Conservation (phyloP, 23 tunicate species). For the Styela plicata region DNA sequence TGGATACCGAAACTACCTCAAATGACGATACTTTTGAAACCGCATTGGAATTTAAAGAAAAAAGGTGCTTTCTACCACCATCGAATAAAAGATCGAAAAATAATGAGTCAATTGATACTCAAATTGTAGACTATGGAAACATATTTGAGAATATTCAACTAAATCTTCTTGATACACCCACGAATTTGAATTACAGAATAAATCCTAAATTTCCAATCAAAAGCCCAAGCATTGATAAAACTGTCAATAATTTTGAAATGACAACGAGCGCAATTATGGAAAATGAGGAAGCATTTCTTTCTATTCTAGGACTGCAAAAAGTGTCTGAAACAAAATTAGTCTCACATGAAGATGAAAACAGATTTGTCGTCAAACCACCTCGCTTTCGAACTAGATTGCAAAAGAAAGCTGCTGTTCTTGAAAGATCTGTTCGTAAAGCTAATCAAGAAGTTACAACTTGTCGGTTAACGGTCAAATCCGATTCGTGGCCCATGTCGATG, state of each 20-base stretch:
- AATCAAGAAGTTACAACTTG: background rate
- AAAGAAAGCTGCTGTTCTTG: background rate
- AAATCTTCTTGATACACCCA: background rate
- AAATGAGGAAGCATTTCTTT: background rate
- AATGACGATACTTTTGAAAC: background rate
- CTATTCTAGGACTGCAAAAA: background rate
- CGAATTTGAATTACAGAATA: background rate
- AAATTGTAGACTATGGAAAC: background rate
- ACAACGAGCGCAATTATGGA: background rate
- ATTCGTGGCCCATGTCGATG: too few relatives aligned
- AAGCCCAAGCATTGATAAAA: background rate
- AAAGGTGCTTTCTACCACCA: background rate
- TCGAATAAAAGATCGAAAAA: background rate
- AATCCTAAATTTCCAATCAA: background rate
- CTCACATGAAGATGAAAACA: background rate
- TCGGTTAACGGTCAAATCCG: too few relatives aligned
- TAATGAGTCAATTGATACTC: background rate
- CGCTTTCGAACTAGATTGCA: background rate
- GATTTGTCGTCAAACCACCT: background rate
- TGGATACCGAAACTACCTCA: background rate
- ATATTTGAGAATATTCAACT: background rate
- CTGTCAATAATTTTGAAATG: too few relatives aligned
- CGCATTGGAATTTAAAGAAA: background rate
- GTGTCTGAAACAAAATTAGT: background rate
- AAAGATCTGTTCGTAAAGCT: background rate